phyloP scores from a whole-genome alignment of 2,797 vertebrate genomes.

The Chrosomus eos region DNA sequence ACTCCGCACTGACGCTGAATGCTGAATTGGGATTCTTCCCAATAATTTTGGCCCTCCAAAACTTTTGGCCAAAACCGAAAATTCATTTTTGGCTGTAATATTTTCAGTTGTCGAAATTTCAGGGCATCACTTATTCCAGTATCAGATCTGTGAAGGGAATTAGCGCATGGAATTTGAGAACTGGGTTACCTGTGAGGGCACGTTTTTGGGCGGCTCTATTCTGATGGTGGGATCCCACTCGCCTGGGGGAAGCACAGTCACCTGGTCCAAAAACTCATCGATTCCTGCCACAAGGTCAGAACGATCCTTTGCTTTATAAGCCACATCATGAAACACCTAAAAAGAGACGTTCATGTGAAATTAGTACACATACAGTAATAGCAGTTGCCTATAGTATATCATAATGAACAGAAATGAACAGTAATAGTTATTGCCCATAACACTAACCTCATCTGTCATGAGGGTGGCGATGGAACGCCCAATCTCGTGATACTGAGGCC shows the following conservation, averaged over 20 bases:
- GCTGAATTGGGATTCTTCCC: too few relatives aligned
- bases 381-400: background rate
- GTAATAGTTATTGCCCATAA: constrained; percentile 4
- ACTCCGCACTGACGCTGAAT: background rate
- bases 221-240: constrained; percentile 99
- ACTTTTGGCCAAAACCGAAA: background rate
- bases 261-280: constrained; percentile 98
- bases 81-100: background rate
- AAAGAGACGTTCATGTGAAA: background rate
- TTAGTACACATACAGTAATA: background rate
- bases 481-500: constrained; percentile 97
- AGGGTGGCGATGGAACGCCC: constrained; percentile 96
- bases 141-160: background rate
- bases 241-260: constrained; percentile 96
- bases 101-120: background rate
- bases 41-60: background rate
- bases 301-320: constrained; percentile 98
- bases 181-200: constrained; percentile 91
- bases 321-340: constrained; percentile 97
- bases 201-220: constrained; percentile 98
- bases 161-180: background rate
- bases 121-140: background rate
- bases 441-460: constrained; percentile 98
- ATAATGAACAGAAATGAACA: background rate
- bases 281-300: constrained; percentile 96